Evolutionary conservation across 1,140 invertebrate genomes (phyloP), one percentile per base, ranked within the genome.

Genomic region (Lepidurus apus): DNA sequence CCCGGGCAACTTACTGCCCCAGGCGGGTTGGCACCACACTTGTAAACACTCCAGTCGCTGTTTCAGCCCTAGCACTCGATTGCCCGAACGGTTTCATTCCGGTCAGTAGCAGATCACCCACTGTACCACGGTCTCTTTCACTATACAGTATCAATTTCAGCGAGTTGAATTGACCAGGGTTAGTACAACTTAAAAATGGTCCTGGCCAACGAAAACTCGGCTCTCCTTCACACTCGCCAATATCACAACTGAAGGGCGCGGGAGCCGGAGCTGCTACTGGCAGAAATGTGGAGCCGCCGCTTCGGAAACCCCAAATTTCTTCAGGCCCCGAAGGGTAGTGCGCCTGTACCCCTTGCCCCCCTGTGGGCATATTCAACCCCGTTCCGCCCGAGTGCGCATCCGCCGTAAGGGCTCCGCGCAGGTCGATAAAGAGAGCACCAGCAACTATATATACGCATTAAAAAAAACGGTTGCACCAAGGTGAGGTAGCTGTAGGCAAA

Each of bases 321-420:
- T 65, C 17, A n/a, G 21, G 9, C 8, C 17, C 53, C 53, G 21
- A 7, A 4, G 53, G 53, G 53, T 65, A 65, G 34, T 65, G 53
- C 53, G 53, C 53, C 21, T n/a, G 53, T 65, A 65, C 53, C 53
- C 53, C 21, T 65, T 34, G 34, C 17, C 53, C 13, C 47, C 53
- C 17, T 65, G 53, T 13, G 53, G 53, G 21, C 17, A 65, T 13
- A 21, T 21, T 65, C 53, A 34, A 34, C 53, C 7, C 17, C 10
- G 13, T 65, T 65, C 53, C 53, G 13, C 7, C 53, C 53, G 53
- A 65, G 2, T 65, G 53, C 53, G 53, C 53, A 65, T 65, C 53
- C 53, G 53, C 53, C 53, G 53, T 65, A 65, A 65, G 53, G 53
- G 53, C 53, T 65, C 53, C 7, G 53, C 53, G 53, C 53, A 65